Conservation (phyloP, 2,113 vertebrate genomes). For the Pipra filicauda region DNA sequence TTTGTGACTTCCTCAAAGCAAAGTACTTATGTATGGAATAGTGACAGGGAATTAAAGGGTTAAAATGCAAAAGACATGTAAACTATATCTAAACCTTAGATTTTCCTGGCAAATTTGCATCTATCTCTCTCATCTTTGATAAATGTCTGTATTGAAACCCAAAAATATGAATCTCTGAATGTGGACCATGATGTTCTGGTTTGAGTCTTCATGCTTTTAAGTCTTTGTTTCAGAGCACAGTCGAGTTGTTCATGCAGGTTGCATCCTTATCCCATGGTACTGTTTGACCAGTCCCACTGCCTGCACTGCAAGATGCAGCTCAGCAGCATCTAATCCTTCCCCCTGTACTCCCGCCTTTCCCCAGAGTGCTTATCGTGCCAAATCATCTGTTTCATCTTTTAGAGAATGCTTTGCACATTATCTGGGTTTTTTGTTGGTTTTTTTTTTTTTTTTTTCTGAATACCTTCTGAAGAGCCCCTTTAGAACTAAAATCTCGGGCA, state of each 20-base stretch:
- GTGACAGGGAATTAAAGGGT: not conserved
- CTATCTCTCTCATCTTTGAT: accelerated
- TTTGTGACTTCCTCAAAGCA: not conserved
- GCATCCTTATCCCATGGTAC: not conserved
- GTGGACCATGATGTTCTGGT: not conserved
- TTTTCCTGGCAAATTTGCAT: not conserved
- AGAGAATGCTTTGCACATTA: not conserved
- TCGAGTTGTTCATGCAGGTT: not conserved
- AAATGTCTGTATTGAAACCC: not conserved
- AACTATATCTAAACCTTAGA: not conserved
- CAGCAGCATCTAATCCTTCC: not conserved
- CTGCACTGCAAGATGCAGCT: not conserved
- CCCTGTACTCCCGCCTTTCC: not conserved
- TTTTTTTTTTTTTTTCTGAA: not conserved
- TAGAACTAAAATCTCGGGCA: not conserved
- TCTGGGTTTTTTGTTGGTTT: not conserved
- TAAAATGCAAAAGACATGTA: not conserved
- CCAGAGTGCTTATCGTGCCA: not conserved
- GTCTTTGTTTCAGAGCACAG: not conserved
- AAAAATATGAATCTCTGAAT: not conserved
- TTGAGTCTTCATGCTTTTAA: not conserved
- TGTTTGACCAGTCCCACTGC: not conserved
- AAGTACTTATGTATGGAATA: not conserved
- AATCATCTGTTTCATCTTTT: not conserved
- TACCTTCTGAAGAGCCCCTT: not conserved